Conservation (phyloP, 2,797 vertebrate genomes). For the Aldrovandia affinis region DNA sequence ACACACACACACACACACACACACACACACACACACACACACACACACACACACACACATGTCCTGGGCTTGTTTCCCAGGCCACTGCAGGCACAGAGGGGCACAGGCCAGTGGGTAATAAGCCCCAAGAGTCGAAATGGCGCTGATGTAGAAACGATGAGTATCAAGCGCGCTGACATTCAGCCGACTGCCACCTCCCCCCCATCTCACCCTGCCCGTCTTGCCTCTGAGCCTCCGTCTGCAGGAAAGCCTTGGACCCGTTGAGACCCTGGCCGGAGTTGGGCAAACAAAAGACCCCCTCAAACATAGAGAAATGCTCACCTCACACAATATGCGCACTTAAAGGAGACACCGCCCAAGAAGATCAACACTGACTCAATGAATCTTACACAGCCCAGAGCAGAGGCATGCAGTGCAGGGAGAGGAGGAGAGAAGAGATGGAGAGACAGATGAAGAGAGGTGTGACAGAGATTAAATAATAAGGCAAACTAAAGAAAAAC, state of each 20-base stretch:
- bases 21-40: constrained; percentile 37
- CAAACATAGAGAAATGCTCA: not conserved
- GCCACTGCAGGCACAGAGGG: not conserved
- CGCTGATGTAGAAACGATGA: constrained; percentile 4
- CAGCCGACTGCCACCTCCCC: not conserved
- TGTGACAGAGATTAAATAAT: too few relatives aligned
- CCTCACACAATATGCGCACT: not conserved
- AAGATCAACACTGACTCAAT: not conserved
- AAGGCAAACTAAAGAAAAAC: too few relatives aligned
- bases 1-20: constrained; percentile 1
- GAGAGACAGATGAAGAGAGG: not conserved
- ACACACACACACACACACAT: constrained; percentile 35
- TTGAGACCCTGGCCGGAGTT: not conserved
- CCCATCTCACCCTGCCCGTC: not conserved
- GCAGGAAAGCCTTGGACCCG: not conserved
- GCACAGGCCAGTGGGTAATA: not conserved
- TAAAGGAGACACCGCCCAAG: not conserved
- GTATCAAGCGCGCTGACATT: not conserved
- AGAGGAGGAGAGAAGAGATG: not conserved
- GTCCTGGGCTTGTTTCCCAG: not conserved
- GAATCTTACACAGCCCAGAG: not conserved
- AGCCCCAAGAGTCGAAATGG: not conserved
- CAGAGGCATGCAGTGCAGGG: not conserved
- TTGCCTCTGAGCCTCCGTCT: not conserved
- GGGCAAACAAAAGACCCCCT: not conserved